Base-by-base conservation (phyloP, 1,140 invertebrate species). In the Bombus confusus region DNA sequence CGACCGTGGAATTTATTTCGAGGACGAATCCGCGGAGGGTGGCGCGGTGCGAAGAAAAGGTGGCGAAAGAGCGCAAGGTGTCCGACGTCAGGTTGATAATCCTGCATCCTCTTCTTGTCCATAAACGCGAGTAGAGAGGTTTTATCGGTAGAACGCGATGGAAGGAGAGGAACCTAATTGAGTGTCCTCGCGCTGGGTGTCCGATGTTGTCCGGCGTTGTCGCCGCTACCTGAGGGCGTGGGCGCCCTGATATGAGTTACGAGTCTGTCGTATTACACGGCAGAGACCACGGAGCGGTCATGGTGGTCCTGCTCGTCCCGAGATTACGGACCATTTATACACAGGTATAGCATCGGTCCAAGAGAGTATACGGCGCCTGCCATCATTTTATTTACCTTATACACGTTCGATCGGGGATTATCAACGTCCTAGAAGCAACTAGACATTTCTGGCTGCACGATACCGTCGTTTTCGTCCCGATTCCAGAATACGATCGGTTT, bases 121-220 rank as follows among this genome's bases (percentile, higher is more conserved):
- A 57, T 74, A 41, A 75, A 74, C n/a, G 59, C 75, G 68, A 52
- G 59, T 37, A 81, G 83, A 86, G 71, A 80, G 68, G 88, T 90
- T 90, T 91, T 91, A 90, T 91, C 89, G 89, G 89, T 79, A 64
- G 72, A 80, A 77, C 86, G 71, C 75, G 88, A 72, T 86, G 86
- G 73, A 80, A 82, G 88, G 73, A 85, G 87, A 88, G 84, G 78
- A 86, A 91, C 91, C 94, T 95, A 95, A 95, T 95, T 95, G 94
- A 95, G 93, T 95, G 95, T 95, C 94, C 92, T 95, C 94, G 91
- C 94, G 89, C 93, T 95, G 94, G 94, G 94, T 95, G 94, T 95
- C 92, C 94, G 88, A 93, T 92, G 94, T 95, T 94, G 94, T 93
- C 93, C 93, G 89, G 88, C 91, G 92, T 94, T 95, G 94, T 95